These are phyloP conservation scores for silkworm (Bombyx mori) DNA, from an alignment of 1,140 invertebrate genomes.

Conservation along the genomic window ASM3026992v2 NC_085131.1:6901501-6902000, in stretches of 20 bases:
- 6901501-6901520: slow-evolving; percentile 66
- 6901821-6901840: slow-evolving; percentile 61
- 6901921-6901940: slow-evolving; percentile 61
- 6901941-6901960: slow-evolving; percentile 52
- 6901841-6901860: slow-evolving; percentile 61
- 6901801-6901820: slow-evolving; percentile 72
- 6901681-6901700: slow-evolving; percentile 24
- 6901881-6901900: slow-evolving; percentile 59
- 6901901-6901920: slow-evolving; percentile 47
- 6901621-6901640: slow-evolving; percentile 49
- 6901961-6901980: slow-evolving; percentile 51
- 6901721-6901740: slow-evolving; percentile 71
- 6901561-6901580: slow-evolving; percentile 72
- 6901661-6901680: slow-evolving; percentile 35
- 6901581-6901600: slow-evolving; percentile 72
- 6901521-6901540: slow-evolving; percentile 72
- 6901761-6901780: slow-evolving; percentile 72
- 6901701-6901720: slow-evolving; percentile 66
- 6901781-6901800: slow-evolving; percentile 72
- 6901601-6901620: slow-evolving; percentile 63
- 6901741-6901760: slow-evolving; percentile 72
- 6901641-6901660: slow-evolving; percentile 20
- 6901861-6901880: slow-evolving; percentile 68
- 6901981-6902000: slow-evolving; percentile 29
- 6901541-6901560: slow-evolving; percentile 72